Base-by-base conservation (phyloP, 2,888 invertebrate genomes). In the Aporophyla lueneburgensis region DNA sequence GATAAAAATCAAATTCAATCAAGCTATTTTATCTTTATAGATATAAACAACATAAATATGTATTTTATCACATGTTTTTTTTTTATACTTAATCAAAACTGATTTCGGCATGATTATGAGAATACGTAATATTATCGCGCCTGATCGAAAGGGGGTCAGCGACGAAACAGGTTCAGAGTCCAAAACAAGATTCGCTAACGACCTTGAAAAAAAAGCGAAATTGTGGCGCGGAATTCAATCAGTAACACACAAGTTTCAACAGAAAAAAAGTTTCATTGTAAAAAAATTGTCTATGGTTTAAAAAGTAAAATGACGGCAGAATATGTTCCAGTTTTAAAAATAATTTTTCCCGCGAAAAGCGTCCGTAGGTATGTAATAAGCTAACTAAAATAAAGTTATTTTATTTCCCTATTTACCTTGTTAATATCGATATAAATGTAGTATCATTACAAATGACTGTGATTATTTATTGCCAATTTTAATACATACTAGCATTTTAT, bases 201-300 rank as follows among this genome's bases (percentile, higher is more conserved):
- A 75, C 84, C 84, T 84, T 84, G 84, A 73, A 40, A 72, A 54
- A 74, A 85, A 63, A 81, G 74, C 40, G 70, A 74, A 59, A 40
- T 46, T 74, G 19, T 74, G 61, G 77, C 81, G 74, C 78, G 67
- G 70, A 84, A 72, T 58, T 33, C 6, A 33, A 46, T 49, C 53
- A 61, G 7, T 40, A 65, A 46, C 54, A 27, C 54, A 21, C 1
- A n/a, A 16, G 10, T 6, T 19, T 43, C 19, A 40, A 61, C 1
- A 46, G 10, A 46, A 46, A 6, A 51, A 62, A 62, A 49, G 19
- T 2, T 6, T 0, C 2, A 19, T 10, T 1, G 0, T 19, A 58
- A 65, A 78, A 27, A 53, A n/a, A n/a, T 40, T 70, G 27, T 54
- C 54, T 9, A 16, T 53, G n/a, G 10, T 46, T 40, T 76, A 21